phyloP scores from a whole-genome alignment of 2,113 vertebrate species.

The Brachyhypopomus gauderio region DNA sequence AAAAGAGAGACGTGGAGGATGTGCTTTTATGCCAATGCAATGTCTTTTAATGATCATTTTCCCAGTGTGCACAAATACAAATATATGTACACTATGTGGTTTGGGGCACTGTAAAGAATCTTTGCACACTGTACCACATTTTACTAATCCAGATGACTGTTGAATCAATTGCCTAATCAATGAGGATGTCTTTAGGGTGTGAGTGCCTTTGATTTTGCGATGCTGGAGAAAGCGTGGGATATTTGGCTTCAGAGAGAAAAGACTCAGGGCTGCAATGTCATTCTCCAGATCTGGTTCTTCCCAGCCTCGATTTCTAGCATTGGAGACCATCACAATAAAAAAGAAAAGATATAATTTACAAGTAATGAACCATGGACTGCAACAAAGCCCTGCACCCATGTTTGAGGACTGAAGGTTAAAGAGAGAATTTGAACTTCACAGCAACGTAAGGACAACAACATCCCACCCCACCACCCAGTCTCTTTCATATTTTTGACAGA shows the following conservation, averaged over 20 bases:
- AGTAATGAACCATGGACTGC: conserved; percentile 12
- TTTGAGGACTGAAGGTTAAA: background rate
- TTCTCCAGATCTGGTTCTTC: conserved; percentile 22
- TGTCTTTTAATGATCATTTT: background rate
- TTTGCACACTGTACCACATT: conserved; percentile 17
- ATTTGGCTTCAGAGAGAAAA: conserved; percentile 43
- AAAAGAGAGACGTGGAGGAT: background rate
- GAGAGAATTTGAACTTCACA: conserved; percentile 27
- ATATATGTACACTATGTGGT: conserved; percentile 9
- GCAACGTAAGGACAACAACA: conserved; percentile 28
- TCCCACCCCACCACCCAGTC: conserved; percentile 6
- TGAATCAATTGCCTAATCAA: conserved; percentile 36
- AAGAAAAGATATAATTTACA: background rate
- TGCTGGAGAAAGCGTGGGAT: conserved; percentile 25
- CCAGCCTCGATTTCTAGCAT: conserved; percentile 6
- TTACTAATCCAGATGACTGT: conserved; percentile 41
- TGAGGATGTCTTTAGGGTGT: conserved; percentile 39
- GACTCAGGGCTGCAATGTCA: conserved; percentile 49
- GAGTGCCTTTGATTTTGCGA: conserved; percentile 57
- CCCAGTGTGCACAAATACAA: conserved; percentile 19
- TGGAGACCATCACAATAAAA: conserved; percentile 7
- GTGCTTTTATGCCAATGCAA: conserved; percentile 8
- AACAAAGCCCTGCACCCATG: conserved; percentile 18
- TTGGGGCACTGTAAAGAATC: conserved; percentile 22
- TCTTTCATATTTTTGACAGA: conserved; percentile 47